A percentile compares a stretch with the other conserved stretches of the same genome.
Evolutionary conservation across 2,113 vertebrate genomes (phyloP).

Genomic region (Xiphophorus maculatus): DNA sequence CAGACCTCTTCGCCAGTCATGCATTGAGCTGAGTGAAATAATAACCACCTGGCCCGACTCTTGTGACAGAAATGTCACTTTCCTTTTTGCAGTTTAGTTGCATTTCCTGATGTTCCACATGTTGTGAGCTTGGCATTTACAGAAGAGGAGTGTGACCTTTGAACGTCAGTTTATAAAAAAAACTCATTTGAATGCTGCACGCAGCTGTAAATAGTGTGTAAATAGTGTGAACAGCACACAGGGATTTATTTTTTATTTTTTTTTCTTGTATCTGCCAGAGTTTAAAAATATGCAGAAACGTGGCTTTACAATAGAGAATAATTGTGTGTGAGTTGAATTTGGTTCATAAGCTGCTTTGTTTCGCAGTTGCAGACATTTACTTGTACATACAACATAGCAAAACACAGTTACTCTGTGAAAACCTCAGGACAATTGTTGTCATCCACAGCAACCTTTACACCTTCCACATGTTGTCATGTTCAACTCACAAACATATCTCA

Average conservation of each 20-base stretch:
- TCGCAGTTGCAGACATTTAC: neutral
- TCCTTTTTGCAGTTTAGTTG: conserved; percentile 43
- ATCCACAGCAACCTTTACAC: neutral
- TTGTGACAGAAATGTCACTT: conserved; percentile 57
- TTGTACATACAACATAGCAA: neutral
- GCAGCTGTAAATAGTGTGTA: conserved; percentile 49
- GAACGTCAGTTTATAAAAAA: conserved; percentile 35
- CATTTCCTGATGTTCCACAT: conserved; percentile 60
- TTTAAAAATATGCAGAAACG: conserved; percentile 37
- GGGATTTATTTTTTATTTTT: neutral
- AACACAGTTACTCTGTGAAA: neutral
- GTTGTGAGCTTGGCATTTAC: conserved; percentile 57
- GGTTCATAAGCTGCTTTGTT: neutral
- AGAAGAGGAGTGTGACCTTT: conserved; percentile 58
- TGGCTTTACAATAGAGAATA: conserved; percentile 1
- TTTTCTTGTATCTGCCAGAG: neutral
- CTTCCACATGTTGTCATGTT: neutral
- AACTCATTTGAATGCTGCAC: conserved; percentile 63
- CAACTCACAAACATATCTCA: neutral
- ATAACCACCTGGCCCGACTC: conserved; percentile 20
- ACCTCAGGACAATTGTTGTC: too few species aligned
- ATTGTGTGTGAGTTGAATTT: too few species aligned
- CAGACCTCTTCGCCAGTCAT: neutral
- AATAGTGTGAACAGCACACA: conserved; percentile 27
- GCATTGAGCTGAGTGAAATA: conserved; percentile 19